Percentiles rank a stretch among this genome's conserved stretches.
Evolutionary conservation across 64 coral and sea anemone species (phyloP).

Genomic region (Platygyra sinensis): DNA sequence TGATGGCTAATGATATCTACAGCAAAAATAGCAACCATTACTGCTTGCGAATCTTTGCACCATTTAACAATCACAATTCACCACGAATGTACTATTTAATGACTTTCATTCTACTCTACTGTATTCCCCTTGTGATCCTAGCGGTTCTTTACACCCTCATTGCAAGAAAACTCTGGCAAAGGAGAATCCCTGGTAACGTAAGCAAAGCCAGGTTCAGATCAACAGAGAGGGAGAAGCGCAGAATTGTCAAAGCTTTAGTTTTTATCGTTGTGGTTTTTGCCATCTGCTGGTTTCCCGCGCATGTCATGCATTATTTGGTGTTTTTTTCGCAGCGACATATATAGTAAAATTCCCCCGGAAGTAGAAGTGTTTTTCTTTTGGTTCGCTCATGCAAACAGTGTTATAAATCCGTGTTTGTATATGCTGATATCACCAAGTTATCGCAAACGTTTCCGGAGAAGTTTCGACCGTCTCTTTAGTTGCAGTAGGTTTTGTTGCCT

Average conservation of each 20-base stretch:
- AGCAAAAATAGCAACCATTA: not conserved
- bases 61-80: not conserved
- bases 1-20: not conserved
- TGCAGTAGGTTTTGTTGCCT: not conserved
- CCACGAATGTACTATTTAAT: conserved; percentile 50
- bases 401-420: conserved; percentile 73
- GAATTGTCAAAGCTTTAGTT: conserved; percentile 50
- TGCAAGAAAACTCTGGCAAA: conserved; percentile 48
- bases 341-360: not conserved
- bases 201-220: conserved; percentile 18
- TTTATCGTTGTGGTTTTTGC: conserved; percentile 65
- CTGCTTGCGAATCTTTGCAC: not conserved
- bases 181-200: conserved; percentile 41
- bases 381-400: conserved; percentile 72
- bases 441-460: not conserved
- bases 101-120: conserved; percentile 67
- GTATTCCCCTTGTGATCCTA: conserved; percentile 50
- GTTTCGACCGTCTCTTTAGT: not conserved
- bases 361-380: conserved; percentile 52
- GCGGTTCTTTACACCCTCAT: conserved; percentile 67
- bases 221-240: conserved; percentile 49
- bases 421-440: conserved; percentile 60
- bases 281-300: conserved; percentile 66
- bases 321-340: conserved; percentile 32
- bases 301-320: conserved; percentile 65